Evolutionary conservation across 2,113 vertebrate species (phyloP), one percentile per base, ranked within the genome.

Genomic region (Amblyornis subalaris): DNA sequence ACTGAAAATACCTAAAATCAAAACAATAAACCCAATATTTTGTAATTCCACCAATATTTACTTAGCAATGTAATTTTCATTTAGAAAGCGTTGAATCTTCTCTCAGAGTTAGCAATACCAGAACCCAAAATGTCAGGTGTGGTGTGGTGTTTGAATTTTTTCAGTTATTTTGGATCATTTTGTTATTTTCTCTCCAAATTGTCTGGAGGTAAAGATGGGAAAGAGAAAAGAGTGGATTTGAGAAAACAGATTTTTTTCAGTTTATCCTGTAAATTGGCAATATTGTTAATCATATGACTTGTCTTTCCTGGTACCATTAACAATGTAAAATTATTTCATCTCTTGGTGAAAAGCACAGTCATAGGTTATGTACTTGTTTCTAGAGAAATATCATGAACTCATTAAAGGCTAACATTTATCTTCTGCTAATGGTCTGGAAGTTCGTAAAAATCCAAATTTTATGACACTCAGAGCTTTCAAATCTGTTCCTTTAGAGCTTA

Each of bases 81-180:
- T 35, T 64, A 14, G 8, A 65, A 91, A 50, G 14, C 7, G 61
- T 28, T 45, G 5, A 45, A 5, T 70, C 5, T 60, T 60, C 45
- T 35, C 75, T 15, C 14, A 31, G 10, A 36, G 3, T 21, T 65
- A 54, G 7, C 33, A 45, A 31, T 28, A 50, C 6, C 14, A 51
- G 58, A 64, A 1, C 2, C 2, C 6, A 14, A 35, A 76, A 25
- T 38, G 12, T 6, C 5, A 5, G 2, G 4, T 23, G 36, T n/a
- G 25, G 12, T 0, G 2, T 40, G 23, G 5, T 66, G 33, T 55
- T 36, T 62, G 4, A 54, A 14, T 65, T 70, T 80, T 33, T 21
- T 42, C 10, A 11, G 8, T 55, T 54, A 18, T 55, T 26, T 11
- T 10, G 8, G 2, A 5, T 25, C 33, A 4, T 25, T 64, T 42